Conservation (phyloP, 2,888 invertebrate genomes). For the Allolobophora icterica region DNA sequence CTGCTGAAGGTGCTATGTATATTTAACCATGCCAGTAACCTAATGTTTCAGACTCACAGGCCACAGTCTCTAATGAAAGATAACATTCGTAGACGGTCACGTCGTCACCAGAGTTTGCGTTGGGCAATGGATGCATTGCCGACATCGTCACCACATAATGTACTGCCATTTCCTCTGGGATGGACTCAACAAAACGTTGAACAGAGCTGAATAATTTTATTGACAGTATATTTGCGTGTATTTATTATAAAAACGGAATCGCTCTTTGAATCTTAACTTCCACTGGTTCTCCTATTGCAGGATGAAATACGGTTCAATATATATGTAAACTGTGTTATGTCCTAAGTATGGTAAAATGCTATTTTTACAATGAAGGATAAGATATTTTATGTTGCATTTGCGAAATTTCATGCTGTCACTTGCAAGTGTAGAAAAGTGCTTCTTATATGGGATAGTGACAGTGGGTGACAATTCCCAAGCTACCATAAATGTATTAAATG, state of each 20-base stretch:
- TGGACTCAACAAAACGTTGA: background rate
- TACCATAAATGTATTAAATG: too few species aligned
- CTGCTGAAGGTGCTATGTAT: background rate
- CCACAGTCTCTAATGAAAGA: conserved; percentile 4
- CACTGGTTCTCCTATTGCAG: background rate
- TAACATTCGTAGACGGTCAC: background rate
- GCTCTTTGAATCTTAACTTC: too few species aligned
- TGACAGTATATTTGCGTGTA: background rate
- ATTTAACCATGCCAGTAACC: background rate
- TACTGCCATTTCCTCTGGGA: background rate
- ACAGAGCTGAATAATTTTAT: conserved; percentile 3
- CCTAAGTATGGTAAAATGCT: background rate
- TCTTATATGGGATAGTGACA: too few species aligned
- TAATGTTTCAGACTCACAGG: background rate
- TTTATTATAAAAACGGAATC: background rate
- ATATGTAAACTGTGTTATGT: background rate
- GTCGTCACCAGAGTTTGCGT: background rate
- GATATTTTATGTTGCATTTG: background rate
- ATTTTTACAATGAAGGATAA: background rate
- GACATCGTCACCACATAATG: background rate
- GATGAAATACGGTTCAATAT: background rate
- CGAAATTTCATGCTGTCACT: background rate
- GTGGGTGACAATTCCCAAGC: too few species aligned
- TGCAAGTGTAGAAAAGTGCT: too few species aligned
- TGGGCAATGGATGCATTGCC: background rate